Percentiles rank a stretch among this genome's conserved stretches.
These are phyloP conservation scores for Chloroceryle amazona DNA, from an alignment of 2,797 vertebrate species.

Conservation along the genomic window DNA sequence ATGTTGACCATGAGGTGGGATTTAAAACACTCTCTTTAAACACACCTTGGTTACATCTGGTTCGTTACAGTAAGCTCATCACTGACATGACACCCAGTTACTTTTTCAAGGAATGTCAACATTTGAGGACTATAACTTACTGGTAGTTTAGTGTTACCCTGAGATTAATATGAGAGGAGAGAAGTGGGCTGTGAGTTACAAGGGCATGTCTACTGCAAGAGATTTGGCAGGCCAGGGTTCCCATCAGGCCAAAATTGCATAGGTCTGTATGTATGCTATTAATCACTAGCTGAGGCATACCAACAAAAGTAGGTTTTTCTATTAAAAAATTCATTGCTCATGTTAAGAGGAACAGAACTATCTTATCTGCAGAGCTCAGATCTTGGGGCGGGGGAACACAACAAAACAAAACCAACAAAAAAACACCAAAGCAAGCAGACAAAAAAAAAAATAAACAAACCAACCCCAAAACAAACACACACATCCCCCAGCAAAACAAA, in stretches of 20 bases:
- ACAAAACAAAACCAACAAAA: too few relatives aligned
- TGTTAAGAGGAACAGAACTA: slow-evolving; percentile 17
- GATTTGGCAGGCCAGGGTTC: slow-evolving; percentile 47
- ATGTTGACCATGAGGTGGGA: slow-evolving; percentile 5
- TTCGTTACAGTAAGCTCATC: slow-evolving; percentile 35
- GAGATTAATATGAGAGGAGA: slow-evolving; percentile 43
- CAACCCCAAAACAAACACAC: too few relatives aligned
- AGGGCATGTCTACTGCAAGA: slow-evolving; percentile 30
- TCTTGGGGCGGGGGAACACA: neutral
- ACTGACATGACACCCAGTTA: neutral
- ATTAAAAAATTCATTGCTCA: slow-evolving; percentile 27
- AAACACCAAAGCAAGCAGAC: too few relatives aligned
- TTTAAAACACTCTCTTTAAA: slow-evolving; percentile 39
- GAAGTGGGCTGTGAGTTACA: slow-evolving; percentile 10
- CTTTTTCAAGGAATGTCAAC: slow-evolving; percentile 49
- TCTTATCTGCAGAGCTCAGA: neutral
- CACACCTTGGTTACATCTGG: slow-evolving; percentile 36
- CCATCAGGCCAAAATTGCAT: slow-evolving; percentile 48
- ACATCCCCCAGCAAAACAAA: too few relatives aligned
- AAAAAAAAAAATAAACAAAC: too few relatives aligned
- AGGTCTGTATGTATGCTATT: neutral
- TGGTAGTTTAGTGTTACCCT: slow-evolving; percentile 46
- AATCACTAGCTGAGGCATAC: slow-evolving; percentile 27
- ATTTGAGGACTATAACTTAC: slow-evolving; percentile 1
- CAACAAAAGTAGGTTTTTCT: slow-evolving; percentile 34